Evolutionary conservation across 2,888 invertebrate species (phyloP).

Genomic region (Aleiodes alternator): DNA sequence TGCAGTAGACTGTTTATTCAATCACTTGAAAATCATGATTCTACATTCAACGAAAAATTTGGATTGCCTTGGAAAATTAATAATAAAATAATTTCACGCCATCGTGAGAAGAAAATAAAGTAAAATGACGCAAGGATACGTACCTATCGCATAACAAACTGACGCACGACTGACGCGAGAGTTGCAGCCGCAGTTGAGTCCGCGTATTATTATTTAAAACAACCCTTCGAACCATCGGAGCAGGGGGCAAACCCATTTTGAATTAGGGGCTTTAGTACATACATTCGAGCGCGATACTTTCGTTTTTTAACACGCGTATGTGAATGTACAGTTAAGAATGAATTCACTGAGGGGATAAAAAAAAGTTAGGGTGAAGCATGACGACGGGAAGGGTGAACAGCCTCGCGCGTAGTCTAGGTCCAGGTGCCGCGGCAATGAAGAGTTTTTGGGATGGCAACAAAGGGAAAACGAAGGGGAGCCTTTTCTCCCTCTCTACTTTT

Average conservation of each 20-base stretch:
- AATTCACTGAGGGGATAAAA: slow-evolving; percentile 54
- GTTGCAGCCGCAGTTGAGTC: slow-evolving; percentile 55
- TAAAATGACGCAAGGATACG: not conserved
- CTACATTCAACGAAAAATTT: not conserved
- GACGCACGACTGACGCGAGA: slow-evolving; percentile 52
- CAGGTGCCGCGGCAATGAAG: slow-evolving; percentile 60
- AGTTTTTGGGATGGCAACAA: slow-evolving; percentile 55
- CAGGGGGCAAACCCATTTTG: slow-evolving; percentile 57
- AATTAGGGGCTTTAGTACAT: slow-evolving; percentile 50
- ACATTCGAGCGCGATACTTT: slow-evolving; percentile 23
- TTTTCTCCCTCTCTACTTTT: slow-evolving; percentile 2
- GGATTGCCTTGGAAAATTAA: not conserved
- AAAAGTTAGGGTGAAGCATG: slow-evolving; percentile 56
- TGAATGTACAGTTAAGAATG: slow-evolving; percentile 23
- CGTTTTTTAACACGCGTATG: not conserved
- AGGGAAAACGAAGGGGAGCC: slow-evolving; percentile 40
- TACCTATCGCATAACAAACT: slow-evolving; percentile 55
- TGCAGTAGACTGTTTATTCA: not conserved
- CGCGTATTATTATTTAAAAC: slow-evolving; percentile 73
- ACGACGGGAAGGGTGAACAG: slow-evolving; percentile 65
- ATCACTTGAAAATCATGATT: not conserved
- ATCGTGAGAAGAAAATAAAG: no score
- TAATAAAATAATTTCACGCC: not conserved
- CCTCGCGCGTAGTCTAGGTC: slow-evolving; percentile 57
- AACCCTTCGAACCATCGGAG: slow-evolving; percentile 69